A percentile compares a stretch with the other conserved stretches of the same genome.
These are phyloP conservation scores for Leptopilina drosophilae DNA, from an alignment of 2,888 invertebrate genomes.

Conservation along the genomic window DNA sequence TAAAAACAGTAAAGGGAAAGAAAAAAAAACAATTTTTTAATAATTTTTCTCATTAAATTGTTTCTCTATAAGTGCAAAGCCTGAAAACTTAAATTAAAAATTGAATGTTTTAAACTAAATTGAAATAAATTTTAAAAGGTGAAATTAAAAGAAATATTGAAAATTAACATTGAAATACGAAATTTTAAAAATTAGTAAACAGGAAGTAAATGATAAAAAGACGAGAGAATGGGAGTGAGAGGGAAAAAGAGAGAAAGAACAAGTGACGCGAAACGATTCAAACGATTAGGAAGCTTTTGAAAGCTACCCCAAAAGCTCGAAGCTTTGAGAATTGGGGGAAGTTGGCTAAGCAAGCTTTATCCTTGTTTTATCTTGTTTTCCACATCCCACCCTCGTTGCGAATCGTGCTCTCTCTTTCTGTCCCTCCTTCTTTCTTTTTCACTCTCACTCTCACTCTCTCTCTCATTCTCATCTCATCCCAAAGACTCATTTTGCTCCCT, in stretches of 20 bases:
- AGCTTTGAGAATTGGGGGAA: constrained; percentile 48
- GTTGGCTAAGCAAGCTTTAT: constrained; percentile 66
- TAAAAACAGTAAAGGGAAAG: too few relatives aligned
- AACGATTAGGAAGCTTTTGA: constrained; percentile 62
- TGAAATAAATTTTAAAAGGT: too few relatives aligned
- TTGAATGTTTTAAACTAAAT: too few relatives aligned
- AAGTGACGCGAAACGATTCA: constrained; percentile 61
- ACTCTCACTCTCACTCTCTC: neutral
- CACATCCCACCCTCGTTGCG: constrained; percentile 56
- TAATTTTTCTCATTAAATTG: too few relatives aligned
- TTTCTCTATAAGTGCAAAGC: too few relatives aligned
- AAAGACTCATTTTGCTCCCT: constrained; percentile 31
- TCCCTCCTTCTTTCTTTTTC: neutral
- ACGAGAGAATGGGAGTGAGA: constrained; percentile 41
- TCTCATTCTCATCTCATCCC: constrained; percentile 49
- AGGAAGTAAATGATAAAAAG: too few relatives aligned
- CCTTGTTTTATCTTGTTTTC: constrained; percentile 76
- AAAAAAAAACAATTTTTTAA: too few relatives aligned
- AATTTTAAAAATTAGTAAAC: too few relatives aligned
- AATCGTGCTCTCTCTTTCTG: constrained; percentile 4
- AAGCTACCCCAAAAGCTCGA: constrained; percentile 58
- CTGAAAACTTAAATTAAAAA: too few relatives aligned
- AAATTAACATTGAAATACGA: too few relatives aligned
- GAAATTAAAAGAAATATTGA: too few relatives aligned
- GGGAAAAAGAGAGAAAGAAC: constrained; percentile 52